Conservation (phyloP, 1,140 invertebrate genomes). For the Luehdorfia chinensis region DNA sequence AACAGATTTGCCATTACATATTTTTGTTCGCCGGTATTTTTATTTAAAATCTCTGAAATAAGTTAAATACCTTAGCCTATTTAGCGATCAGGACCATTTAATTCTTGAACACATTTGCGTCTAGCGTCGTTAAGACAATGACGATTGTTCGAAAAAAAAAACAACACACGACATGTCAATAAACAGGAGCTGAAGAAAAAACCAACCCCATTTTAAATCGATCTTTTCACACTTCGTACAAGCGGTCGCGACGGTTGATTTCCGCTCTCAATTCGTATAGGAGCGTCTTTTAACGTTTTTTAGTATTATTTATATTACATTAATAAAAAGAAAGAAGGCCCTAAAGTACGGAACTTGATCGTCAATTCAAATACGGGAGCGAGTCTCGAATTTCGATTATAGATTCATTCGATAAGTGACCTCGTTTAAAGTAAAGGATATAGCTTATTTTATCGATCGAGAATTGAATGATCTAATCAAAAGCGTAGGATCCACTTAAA, state of each 20-base stretch:
- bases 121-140: constrained; percentile 29
- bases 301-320: constrained; percentile 37
- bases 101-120: constrained; percentile 9
- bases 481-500: constrained; percentile 34
- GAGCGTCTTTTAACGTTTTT: constrained; percentile 54
- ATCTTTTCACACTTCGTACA: constrained; percentile 74
- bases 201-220: constrained; percentile 61
- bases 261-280: constrained; percentile 72
- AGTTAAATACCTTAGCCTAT: constrained; percentile 9
- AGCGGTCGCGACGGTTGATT: constrained; percentile 68
- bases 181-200: constrained; percentile 47
- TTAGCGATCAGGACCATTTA: constrained; percentile 8
- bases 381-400: constrained; percentile 68
- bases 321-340: constrained; percentile 39
- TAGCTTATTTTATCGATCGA: constrained; percentile 69
- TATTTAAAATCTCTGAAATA: no score
- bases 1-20: no score
- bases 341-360: constrained; percentile 50
- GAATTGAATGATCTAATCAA: constrained; percentile 57
- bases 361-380: constrained; percentile 59
- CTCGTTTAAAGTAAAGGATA: constrained; percentile 67
- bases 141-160: constrained; percentile 21
- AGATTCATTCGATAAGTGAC: constrained; percentile 74
- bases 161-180: constrained; percentile 53
- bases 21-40: neutral